These are phyloP conservation scores for Anniella stebbinsi DNA, from an alignment of 2,797 vertebrate species.

Conservation along the genomic window DNA sequence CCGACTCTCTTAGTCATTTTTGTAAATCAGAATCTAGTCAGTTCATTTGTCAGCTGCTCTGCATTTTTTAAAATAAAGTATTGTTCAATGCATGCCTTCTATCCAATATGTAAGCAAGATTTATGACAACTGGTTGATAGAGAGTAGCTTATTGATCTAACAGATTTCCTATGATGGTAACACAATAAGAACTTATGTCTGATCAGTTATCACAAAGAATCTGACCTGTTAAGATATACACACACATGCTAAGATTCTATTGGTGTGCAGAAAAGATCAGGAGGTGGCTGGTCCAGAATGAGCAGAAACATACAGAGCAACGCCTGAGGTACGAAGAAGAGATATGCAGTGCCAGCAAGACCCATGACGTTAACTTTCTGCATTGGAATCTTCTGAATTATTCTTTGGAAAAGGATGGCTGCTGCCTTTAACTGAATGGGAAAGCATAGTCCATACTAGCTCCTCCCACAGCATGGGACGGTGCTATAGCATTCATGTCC, in stretches of 20 bases:
- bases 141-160: neutral
- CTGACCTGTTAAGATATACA: neutral
- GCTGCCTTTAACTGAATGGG: neutral
- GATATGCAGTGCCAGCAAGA: neutral
- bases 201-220: conserved; percentile 31
- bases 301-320: neutral
- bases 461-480: too few relatives aligned
- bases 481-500: too few relatives aligned
- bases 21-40: conserved; percentile 42
- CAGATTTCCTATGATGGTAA: conserved; percentile 17
- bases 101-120: conserved; percentile 20
- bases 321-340: neutral
- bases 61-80: neutral
- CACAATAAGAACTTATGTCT: neutral
- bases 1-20: conserved; percentile 39
- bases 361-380: neutral
- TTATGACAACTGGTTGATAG: conserved; percentile 7
- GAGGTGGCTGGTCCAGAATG: neutral
- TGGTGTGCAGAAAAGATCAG: neutral
- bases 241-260: neutral
- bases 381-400: neutral
- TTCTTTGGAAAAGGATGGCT: neutral
- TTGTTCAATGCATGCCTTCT: neutral
- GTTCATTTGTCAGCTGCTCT: conserved; percentile 4
- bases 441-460: neutral